phyloP scores from a whole-genome alignment of 2,113 vertebrate species.

The Corvus cornix region DNA sequence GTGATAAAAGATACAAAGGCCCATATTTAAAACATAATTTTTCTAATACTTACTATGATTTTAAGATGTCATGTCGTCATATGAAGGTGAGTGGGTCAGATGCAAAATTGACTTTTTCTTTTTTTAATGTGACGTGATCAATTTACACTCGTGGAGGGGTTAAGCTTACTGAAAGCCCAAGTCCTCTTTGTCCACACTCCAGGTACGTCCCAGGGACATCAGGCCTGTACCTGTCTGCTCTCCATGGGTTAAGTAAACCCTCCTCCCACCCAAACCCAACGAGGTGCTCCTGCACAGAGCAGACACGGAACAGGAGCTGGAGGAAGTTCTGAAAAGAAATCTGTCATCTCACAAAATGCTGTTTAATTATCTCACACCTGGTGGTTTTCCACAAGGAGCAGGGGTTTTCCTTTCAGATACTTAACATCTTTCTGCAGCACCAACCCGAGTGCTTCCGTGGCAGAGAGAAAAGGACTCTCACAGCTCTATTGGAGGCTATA shows the following conservation, averaged over 20 bases:
- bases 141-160: constrained; percentile 67
- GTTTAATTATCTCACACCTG: background rate
- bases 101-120: constrained; percentile 72
- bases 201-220: constrained; percentile 24
- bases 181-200: constrained; percentile 24
- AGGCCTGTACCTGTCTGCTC: background rate
- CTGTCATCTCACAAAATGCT: background rate
- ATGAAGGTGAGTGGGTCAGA: constrained; percentile 70
- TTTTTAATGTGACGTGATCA: constrained; percentile 63
- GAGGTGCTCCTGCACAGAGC: rapidly evolving
- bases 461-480: background rate
- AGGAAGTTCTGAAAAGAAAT: background rate
- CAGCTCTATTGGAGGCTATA: background rate
- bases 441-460: background rate
- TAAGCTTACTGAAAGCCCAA: constrained; percentile 69
- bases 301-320: background rate
- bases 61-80: constrained; percentile 80
- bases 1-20: constrained; percentile 78
- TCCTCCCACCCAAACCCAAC: background rate
- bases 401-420: background rate
- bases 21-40: constrained; percentile 79
- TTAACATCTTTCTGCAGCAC: background rate
- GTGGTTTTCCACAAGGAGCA: background rate
- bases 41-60: constrained; percentile 76
- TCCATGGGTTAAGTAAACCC: background rate